Base-by-base conservation (phyloP, 1,140 invertebrate genomes). In the Acromyrmex charruanus region DNA sequence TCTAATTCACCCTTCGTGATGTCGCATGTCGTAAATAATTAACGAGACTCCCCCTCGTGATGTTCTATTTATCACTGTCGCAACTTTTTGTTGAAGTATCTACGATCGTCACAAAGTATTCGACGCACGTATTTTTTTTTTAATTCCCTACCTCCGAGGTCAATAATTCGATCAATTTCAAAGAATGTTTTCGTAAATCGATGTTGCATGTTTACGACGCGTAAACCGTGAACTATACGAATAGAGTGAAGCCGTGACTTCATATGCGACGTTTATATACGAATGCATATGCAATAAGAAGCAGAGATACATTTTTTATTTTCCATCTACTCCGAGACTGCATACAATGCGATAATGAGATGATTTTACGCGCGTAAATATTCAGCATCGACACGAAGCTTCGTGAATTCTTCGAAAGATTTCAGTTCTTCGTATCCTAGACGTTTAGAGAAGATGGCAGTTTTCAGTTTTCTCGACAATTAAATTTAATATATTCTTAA, bases 401-500 rank as follows among this genome's bases (percentile, higher is more conserved):
- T n/a, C 5, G n/a, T n/a, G 51, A 55, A 12, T 58, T 10, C 14
- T 28, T 49, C 14, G 2, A 9, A 35, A 58, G 53, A 59, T 2
- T 25, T 58, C 7, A 58, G 18, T 58, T 74, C 51, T 10, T 58
- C 0, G 55, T 58, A 25, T 63, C 21, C n/a, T 69, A 44, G n/a
- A 69, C 2, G 25, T 16, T 44, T 44, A 21, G 5, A 44, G n/a
- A 39, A 39, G 35, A 3, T 2, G 39, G 21, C 66, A 69, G 14
- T 21, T 69, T 69, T 68, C 31, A 68, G 14, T 74, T 74, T 55
- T 35, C 6, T n/a, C 31, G 9, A 58, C 18, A 35, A 35, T 39
- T 65, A n/a, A 79, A 79, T 79, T n/a, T 49, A 79, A 79, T 79
- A 16, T 10, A 65, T 77, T 10, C 10, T 63, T 49, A 9, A 35